phyloP scores from a whole-genome alignment of 1,140 invertebrate genomes.

The Carposina sasakii region DNA sequence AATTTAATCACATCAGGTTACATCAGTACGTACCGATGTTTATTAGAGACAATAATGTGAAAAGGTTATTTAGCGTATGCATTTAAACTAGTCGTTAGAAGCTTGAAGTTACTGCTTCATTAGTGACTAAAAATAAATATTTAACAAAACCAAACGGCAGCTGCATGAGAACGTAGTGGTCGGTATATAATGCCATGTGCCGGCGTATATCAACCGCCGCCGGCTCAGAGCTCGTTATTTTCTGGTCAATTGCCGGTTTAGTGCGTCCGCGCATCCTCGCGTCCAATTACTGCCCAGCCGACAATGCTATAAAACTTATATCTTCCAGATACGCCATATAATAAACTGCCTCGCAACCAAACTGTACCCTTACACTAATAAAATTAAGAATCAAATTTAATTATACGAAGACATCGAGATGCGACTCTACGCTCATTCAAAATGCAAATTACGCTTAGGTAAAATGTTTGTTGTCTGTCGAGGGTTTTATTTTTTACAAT shows the following conservation, averaged over 20 bases:
- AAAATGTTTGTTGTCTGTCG: constrained; percentile 66
- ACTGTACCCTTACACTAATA: constrained; percentile 12
- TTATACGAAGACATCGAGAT: constrained; percentile 9
- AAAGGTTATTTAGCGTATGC: too few relatives aligned
- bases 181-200: constrained; percentile 49
- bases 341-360: constrained; percentile 7
- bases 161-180: constrained; percentile 15
- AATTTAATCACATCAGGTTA: too few relatives aligned
- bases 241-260: constrained; percentile 72
- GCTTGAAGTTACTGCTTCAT: too few relatives aligned
- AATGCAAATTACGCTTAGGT: constrained; percentile 69
- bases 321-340: constrained; percentile 27
- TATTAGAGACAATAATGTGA: too few relatives aligned
- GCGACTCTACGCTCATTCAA: constrained; percentile 12
- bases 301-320: constrained; percentile 59
- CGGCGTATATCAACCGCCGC: too few relatives aligned
- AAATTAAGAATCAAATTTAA: constrained; percentile 16
- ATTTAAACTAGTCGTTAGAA: too few relatives aligned
- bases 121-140: constrained; percentile 43
- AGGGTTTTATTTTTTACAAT: constrained; percentile 70
- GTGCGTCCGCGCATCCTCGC: constrained; percentile 67
- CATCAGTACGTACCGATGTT: too few relatives aligned
- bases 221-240: constrained; percentile 70
- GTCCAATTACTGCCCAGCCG: constrained; percentile 69
- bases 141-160: constrained; percentile 36